Percentiles rank a stretch among this genome's conserved stretches.
Conservation (phyloP, 2,888 invertebrate genomes). For the Nymphalis urticae region DNA sequence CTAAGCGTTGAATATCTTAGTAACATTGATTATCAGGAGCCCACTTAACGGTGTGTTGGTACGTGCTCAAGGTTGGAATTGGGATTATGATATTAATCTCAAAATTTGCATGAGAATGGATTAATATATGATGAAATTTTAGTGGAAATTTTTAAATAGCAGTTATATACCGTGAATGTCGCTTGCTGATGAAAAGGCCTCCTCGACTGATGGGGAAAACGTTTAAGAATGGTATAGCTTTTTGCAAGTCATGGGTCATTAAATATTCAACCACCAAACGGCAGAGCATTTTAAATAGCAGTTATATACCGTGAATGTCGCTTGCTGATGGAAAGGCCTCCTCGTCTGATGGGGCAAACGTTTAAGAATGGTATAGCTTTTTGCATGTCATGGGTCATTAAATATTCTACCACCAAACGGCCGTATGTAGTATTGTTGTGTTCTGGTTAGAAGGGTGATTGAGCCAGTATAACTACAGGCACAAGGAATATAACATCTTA, state of each 20-base stretch:
- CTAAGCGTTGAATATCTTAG: not conserved
- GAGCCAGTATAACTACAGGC: too few relatives aligned
- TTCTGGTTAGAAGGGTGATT: too few relatives aligned
- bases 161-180: not conserved
- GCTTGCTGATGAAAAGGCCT: not conserved
- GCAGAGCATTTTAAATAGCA: too few relatives aligned
- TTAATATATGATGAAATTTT: not conserved
- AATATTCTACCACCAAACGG: too few relatives aligned
- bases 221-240: not conserved
- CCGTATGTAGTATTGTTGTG: too few relatives aligned
- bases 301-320: too few relatives aligned
- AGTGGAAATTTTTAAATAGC: not conserved
- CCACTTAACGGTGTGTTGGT: not conserved
- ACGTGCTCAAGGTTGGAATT: constrained; percentile 1
- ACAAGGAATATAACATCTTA: too few relatives aligned
- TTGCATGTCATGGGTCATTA: too few relatives aligned
- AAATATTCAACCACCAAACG: too few relatives aligned
- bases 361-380: not conserved
- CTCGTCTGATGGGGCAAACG: not conserved
- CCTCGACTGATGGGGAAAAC: not conserved
- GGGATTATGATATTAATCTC: not conserved
- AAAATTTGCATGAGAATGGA: constrained; percentile 1
- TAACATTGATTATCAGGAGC: not conserved
- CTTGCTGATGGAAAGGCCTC: too few relatives aligned
- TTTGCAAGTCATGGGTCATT: too few relatives aligned